Evolutionary conservation across 1,140 invertebrate species (phyloP).

Genomic region (Temnothorax longispinosus): DNA sequence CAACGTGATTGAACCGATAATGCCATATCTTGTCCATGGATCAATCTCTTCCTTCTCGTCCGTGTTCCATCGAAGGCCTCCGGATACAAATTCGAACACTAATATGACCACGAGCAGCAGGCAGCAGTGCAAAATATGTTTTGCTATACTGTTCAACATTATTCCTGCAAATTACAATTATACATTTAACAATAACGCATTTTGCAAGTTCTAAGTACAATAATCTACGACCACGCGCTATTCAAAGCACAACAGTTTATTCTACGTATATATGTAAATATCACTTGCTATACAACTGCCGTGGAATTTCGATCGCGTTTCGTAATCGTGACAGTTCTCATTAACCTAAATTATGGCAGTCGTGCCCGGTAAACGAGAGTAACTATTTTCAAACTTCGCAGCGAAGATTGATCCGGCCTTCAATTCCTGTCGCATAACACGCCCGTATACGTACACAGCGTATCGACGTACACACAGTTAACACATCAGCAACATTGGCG

Average conservation of each 20-base stretch:
- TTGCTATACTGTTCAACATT: constrained; percentile 89
- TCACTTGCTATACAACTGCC: not conserved
- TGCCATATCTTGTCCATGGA: constrained; percentile 93
- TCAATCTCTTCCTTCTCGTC: constrained; percentile 89
- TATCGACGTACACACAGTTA: not conserved
- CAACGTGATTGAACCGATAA: constrained; percentile 89
- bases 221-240: not conserved
- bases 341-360: constrained; percentile 11
- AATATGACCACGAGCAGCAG: constrained; percentile 91
- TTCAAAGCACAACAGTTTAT: not conserved
- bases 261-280: not conserved
- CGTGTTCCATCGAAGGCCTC: constrained; percentile 90
- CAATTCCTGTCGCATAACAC: not conserved
- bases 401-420: constrained; percentile 44
- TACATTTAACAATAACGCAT: not conserved
- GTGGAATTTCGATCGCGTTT: not conserved
- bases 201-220: not conserved
- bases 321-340: not conserved
- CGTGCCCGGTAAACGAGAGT: not conserved
- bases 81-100: constrained; percentile 92
- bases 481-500: not conserved
- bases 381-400: constrained; percentile 37
- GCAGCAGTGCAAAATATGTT: constrained; percentile 92
- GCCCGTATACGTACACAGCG: not conserved
- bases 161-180: constrained; percentile 73